Evolutionary conservation across 2,113 vertebrate species (phyloP).

Genomic region (Kryptolebias marmoratus): DNA sequence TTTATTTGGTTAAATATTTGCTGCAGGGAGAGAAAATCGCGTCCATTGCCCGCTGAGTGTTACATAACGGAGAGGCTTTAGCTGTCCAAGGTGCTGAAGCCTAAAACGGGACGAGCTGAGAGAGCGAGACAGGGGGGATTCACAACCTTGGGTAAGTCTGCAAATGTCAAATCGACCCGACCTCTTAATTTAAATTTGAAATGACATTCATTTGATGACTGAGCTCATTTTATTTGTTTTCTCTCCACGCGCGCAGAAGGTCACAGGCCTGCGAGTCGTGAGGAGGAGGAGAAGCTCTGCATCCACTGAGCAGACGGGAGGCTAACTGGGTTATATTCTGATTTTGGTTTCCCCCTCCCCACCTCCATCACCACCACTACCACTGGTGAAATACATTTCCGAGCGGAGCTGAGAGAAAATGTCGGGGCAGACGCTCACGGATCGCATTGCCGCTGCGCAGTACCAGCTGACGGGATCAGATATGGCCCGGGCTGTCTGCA

Average conservation of each 20-base stretch:
- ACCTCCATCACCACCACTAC: neutral
- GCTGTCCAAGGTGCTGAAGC: conserved; percentile 76
- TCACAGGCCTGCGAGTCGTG: conserved; percentile 63
- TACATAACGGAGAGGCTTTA: conserved; percentile 76
- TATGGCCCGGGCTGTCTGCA: conserved; percentile 95
- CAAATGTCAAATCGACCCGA: conserved; percentile 46
- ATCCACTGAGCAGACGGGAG: conserved; percentile 35
- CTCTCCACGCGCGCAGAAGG: conserved; percentile 68
- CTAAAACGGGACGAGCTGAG: conserved; percentile 55
- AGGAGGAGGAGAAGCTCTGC: conserved; percentile 31
- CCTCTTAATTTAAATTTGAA: conserved; percentile 19
- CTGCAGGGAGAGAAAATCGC: conserved; percentile 38
- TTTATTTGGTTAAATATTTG: neutral
- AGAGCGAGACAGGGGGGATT: conserved; percentile 21
- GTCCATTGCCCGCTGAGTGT: conserved; percentile 55
- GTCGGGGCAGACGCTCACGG: conserved; percentile 98
- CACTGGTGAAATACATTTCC: conserved; percentile 43
- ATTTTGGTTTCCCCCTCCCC: too few relatives aligned
- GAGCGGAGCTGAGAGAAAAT: conserved; percentile 85
- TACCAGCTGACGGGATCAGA: conserved; percentile 97
- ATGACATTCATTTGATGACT: neutral
- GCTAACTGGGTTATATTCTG: conserved; percentile 32
- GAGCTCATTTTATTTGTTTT: conserved; percentile 30
- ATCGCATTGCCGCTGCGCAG: conserved; percentile 97
- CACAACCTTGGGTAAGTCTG: conserved; percentile 71